phyloP scores from a whole-genome alignment of 2,888 invertebrate genomes.

The Magallana nippona region DNA sequence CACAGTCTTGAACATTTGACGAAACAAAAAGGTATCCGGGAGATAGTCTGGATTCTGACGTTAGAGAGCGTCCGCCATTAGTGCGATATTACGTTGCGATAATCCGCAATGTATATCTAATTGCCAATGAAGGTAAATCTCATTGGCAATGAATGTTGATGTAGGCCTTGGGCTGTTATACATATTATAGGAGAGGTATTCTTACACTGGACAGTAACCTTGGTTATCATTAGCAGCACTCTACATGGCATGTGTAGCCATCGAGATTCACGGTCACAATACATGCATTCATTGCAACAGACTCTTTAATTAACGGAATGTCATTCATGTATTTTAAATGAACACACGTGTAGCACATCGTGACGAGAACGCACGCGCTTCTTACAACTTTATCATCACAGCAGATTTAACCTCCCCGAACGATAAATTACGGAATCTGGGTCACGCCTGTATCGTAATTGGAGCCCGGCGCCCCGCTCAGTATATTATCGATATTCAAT shows the following conservation, averaged over 20 bases:
- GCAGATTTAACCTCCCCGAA: background rate
- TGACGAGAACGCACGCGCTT: conserved; percentile 2
- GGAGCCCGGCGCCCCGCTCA: background rate
- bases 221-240: too few species aligned
- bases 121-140: too few species aligned
- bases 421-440: conserved; percentile 23
- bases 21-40: background rate
- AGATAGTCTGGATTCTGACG: background rate
- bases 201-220: too few species aligned
- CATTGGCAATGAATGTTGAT: too few species aligned
- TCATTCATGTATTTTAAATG: conserved; percentile 3
- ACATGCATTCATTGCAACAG: background rate
- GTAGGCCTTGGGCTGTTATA: too few species aligned
- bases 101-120: too few species aligned
- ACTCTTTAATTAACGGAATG: background rate
- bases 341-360: background rate
- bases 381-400: too few species aligned
- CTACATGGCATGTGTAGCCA: too few species aligned
- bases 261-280: background rate
- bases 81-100: too few species aligned
- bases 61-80: background rate
- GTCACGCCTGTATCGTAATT: conserved; percentile 13
- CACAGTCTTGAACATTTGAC: background rate
- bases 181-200: too few species aligned
- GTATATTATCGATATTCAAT: background rate